Percentiles rank a stretch among this genome's conserved stretches.
phyloP scores from a whole-genome alignment of 2,797 vertebrate species.

The Pagetopsis macropterus region DNA sequence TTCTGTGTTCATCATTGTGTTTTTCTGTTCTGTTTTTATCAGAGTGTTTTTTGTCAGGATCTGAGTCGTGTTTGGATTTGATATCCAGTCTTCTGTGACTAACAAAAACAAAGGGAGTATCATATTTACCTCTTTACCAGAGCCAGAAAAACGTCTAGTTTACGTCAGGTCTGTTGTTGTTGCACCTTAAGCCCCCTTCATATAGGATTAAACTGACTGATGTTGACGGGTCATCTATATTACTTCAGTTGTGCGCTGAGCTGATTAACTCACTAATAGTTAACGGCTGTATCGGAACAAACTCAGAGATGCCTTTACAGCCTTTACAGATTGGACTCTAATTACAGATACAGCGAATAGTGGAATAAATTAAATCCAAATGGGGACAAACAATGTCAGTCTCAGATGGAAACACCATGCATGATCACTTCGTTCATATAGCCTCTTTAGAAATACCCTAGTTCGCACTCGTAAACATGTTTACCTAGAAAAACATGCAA shows the following conservation, averaged over 20 bases:
- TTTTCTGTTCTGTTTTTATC: conserved; percentile 72
- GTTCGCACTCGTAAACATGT: background rate
- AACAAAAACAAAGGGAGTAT: conserved; percentile 64
- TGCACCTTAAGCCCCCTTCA: background rate
- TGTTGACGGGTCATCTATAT: background rate
- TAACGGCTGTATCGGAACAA: background rate
- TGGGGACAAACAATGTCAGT: too few relatives aligned
- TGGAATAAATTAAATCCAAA: too few relatives aligned
- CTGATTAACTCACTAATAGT: background rate
- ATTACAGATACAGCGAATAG: background rate
- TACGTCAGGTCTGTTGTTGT: background rate
- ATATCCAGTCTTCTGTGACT: conserved; percentile 72
- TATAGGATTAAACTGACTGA: background rate
- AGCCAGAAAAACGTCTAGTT: conserved; percentile 14
- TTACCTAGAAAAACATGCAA: background rate
- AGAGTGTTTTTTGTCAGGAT: conserved; percentile 66
- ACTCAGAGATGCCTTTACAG: too few relatives aligned
- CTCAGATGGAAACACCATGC: background rate
- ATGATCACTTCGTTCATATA: background rate
- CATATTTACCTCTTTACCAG: conserved; percentile 28
- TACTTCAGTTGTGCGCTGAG: background rate
- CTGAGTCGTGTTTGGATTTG: conserved; percentile 64
- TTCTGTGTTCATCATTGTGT: conserved; percentile 47
- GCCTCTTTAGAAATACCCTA: background rate
- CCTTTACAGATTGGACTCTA: background rate